phyloP scores from a whole-genome alignment of 1,140 invertebrate species.

The Calephelis virginiensis region DNA sequence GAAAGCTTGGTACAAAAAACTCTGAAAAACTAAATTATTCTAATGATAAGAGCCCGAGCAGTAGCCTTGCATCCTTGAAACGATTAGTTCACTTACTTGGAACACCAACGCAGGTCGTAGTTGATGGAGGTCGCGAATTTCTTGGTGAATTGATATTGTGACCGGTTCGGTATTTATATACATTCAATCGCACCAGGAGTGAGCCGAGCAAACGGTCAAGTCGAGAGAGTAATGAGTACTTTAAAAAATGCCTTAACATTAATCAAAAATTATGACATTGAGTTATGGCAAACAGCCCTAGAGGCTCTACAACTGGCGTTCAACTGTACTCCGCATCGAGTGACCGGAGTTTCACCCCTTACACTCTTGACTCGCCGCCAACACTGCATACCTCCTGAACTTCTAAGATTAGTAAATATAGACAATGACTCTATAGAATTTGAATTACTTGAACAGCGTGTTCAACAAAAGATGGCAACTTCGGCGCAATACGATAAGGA shows the following conservation, averaged over 20 bases:
- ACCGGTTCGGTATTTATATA: neutral
- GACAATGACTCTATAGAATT: conserved; percentile 24
- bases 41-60: too few relatives aligned
- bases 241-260: conserved; percentile 17
- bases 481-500: neutral
- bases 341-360: conserved; percentile 9
- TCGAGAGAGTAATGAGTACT: conserved; percentile 39
- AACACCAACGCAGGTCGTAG: neutral
- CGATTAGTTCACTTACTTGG: neutral
- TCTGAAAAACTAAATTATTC: neutral
- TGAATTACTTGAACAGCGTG: conserved; percentile 29
- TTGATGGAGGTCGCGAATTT: conserved; percentile 25
- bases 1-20: conserved; percentile 16
- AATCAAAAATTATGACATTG: conserved; percentile 23
- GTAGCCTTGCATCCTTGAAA: too few relatives aligned
- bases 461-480: conserved; percentile 14
- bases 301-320: conserved; percentile 23
- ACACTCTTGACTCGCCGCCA: conserved; percentile 26
- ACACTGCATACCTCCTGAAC: conserved; percentile 9
- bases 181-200: conserved; percentile 23
- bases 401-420: conserved; percentile 3
- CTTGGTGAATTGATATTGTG: neutral
- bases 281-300: conserved; percentile 21
- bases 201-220: conserved; percentile 46
- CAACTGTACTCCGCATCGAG: conserved; percentile 21